A percentile compares a stretch with the other conserved stretches of the same genome.
phyloP scores from a whole-genome alignment of 2,888 invertebrate genomes.

The Alloscopus bannaensis region DNA sequence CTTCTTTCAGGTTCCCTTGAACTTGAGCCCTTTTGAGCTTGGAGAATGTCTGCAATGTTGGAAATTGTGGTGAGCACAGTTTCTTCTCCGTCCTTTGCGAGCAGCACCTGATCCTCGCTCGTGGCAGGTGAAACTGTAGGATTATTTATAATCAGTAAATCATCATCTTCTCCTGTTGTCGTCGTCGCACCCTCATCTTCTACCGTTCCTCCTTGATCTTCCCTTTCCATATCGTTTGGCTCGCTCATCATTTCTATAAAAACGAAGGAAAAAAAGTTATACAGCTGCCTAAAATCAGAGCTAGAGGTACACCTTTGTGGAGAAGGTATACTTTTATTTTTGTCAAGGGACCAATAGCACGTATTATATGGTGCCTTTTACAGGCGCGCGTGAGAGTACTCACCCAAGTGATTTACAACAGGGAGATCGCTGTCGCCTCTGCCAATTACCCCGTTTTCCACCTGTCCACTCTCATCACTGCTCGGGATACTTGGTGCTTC shows the following conservation, averaged over 20 bases:
- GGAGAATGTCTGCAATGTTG: background rate
- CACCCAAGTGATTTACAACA: conserved; percentile 40
- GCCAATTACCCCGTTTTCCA: background rate
- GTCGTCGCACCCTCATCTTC: background rate
- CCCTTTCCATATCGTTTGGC: background rate
- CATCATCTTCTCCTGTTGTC: conserved; percentile 9
- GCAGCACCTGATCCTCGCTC: background rate
- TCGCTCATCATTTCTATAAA: conserved; percentile 27
- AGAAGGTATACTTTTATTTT: conserved; percentile 14
- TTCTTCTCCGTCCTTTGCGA: conserved; percentile 23
- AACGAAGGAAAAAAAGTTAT: background rate
- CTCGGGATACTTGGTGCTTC: conserved; percentile 4
- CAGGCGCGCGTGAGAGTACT: background rate
- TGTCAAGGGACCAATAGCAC: conserved; percentile 9
- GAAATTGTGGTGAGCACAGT: too few species aligned
- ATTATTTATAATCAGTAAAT: conserved; percentile 50
- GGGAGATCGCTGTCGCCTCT: conserved; percentile 36
- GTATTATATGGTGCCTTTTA: background rate
- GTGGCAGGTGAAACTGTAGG: conserved; percentile 38
- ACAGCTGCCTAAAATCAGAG: background rate
- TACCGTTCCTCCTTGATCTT: background rate
- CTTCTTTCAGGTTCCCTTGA: conserved; percentile 23
- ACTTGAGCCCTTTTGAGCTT: conserved; percentile 13
- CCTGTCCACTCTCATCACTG: conserved; percentile 12
- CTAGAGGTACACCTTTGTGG: background rate